Percentiles rank a stretch among this genome's conserved stretches.
These are phyloP conservation scores for Myiozetetes cayanensis DNA, from an alignment of 2,113 vertebrate genomes.

Conservation along the genomic window DNA sequence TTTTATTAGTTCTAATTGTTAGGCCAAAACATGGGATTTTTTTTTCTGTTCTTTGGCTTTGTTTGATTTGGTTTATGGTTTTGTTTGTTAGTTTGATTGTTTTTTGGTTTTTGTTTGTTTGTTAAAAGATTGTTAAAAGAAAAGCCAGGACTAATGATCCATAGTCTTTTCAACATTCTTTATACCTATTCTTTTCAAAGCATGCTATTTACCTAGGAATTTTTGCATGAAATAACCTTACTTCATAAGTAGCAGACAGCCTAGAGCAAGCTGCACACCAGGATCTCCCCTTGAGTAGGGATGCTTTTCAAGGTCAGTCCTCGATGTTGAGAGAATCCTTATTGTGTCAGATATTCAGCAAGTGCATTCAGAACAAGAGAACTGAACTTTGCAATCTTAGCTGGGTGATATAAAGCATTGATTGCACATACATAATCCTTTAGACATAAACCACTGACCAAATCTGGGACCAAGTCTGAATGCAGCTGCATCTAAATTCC, in stretches of 20 bases:
- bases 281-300: not conserved
- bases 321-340: not conserved
- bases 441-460: not conserved
- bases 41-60: not conserved
- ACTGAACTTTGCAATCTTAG: not conserved
- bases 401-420: not conserved
- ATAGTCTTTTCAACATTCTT: not conserved
- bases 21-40: not conserved
- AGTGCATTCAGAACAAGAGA: not conserved
- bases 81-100: not conserved
- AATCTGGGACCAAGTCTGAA: not conserved
- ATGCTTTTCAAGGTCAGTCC: not conserved
- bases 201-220: not conserved
- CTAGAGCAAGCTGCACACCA: rapidly evolving
- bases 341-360: not conserved
- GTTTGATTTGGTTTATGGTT: not conserved
- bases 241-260: not conserved
- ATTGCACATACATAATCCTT: not conserved
- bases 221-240: not conserved
- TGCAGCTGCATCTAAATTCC: not conserved
- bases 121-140: not conserved
- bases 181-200: not conserved
- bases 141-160: not conserved
- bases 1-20: not conserved
- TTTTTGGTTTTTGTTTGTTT: not conserved